These are phyloP conservation scores for Decapterus maruadsi DNA, from an alignment of 2,797 vertebrate genomes.

Conservation along the genomic window DNA sequence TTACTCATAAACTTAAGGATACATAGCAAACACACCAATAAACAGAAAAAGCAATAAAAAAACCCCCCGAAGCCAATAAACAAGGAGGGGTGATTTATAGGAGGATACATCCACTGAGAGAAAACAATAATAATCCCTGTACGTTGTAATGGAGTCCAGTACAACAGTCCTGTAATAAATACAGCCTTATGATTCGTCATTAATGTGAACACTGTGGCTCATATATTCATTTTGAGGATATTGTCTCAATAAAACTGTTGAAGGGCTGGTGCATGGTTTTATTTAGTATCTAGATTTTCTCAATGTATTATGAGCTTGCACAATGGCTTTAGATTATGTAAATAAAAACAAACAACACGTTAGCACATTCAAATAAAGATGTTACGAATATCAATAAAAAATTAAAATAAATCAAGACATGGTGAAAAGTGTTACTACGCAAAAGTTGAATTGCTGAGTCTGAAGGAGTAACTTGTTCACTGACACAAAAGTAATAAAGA, in stretches of 20 bases:
- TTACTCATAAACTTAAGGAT: constrained; percentile 30
- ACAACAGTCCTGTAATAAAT: neutral
- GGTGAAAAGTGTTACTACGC: neutral
- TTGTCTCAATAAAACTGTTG: neutral
- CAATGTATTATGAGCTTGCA: too few species aligned
- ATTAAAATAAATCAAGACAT: too few species aligned
- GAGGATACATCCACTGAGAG: constrained; percentile 2
- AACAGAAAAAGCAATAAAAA: constrained; percentile 34
- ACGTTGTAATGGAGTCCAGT: neutral
- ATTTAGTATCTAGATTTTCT: neutral
- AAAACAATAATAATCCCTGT: constrained; percentile 3
- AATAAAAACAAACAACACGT: too few species aligned
- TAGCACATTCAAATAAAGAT: too few species aligned
- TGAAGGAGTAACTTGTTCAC: neutral
- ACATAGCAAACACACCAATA: constrained; percentile 26
- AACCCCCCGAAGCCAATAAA: constrained; percentile 33
- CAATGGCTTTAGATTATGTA: too few species aligned
- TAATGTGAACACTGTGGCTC: neutral
- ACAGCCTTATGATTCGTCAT: neutral
- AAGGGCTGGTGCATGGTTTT: neutral
- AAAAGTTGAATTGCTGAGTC: neutral
- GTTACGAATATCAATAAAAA: too few species aligned
- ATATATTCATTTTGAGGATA: neutral
- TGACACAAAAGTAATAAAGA: neutral
- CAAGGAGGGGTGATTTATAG: constrained; percentile 18